phyloP scores from a whole-genome alignment of 2,888 invertebrate genomes.

The Nymphalis polychloros region DNA sequence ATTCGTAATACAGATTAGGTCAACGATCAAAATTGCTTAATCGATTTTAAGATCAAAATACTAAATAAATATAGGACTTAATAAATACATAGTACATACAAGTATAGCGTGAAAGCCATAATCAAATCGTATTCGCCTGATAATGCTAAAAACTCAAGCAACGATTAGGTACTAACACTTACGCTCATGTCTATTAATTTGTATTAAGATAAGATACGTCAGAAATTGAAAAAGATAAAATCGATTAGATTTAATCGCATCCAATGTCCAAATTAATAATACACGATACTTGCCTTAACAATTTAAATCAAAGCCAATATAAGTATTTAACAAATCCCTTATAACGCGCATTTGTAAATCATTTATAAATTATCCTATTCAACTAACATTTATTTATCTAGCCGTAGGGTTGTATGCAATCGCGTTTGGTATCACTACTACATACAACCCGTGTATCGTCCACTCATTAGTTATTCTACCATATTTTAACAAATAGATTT shows the following conservation, averaged over 20 bases:
- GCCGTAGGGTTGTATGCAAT: too few species aligned
- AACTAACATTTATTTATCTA: too few species aligned
- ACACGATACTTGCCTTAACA: constrained; percentile 31
- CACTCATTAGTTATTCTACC: too few species aligned
- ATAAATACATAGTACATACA: not conserved
- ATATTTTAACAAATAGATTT: too few species aligned
- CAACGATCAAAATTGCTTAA: too few species aligned
- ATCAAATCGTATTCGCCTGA: constrained; percentile 24
- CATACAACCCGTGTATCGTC: too few species aligned
- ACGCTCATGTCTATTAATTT: constrained; percentile 53
- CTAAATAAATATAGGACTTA: not conserved
- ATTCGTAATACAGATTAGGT: too few species aligned
- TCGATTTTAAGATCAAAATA: not conserved
- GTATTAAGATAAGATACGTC: constrained; percentile 57
- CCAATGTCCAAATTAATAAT: constrained; percentile 43
- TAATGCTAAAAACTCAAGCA: constrained; percentile 27
- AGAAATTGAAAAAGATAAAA: constrained; percentile 52
- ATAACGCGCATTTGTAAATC: not conserved
- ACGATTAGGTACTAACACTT: constrained; percentile 38
- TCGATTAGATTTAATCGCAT: constrained; percentile 48
- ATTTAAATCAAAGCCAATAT: constrained; percentile 34
- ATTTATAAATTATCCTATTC: too few species aligned
- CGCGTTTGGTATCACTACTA: too few species aligned
- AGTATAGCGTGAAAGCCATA: not conserved
- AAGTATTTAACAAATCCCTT: constrained; percentile 30